Percentiles rank a stretch among this genome's conserved stretches.
phyloP scores from a whole-genome alignment of 1,140 invertebrate genomes.

The Centruroides vittatus region DNA sequence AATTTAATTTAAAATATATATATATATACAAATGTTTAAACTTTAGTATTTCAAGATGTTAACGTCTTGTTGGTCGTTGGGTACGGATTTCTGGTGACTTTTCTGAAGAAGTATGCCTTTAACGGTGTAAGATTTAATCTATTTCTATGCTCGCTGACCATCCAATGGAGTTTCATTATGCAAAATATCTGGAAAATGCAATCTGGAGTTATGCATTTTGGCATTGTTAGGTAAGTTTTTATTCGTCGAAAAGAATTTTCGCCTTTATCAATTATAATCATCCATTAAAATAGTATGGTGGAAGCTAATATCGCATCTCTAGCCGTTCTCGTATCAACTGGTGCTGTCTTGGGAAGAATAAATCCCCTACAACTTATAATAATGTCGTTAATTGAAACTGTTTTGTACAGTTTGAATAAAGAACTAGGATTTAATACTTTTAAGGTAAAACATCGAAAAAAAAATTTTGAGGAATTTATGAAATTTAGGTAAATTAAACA shows the following conservation, averaged over 20 bases:
- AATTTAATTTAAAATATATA: no score
- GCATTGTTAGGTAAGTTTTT: conserved; percentile 26
- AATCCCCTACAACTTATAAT: conserved; percentile 69
- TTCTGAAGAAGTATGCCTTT: conserved; percentile 77
- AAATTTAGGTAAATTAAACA: no score
- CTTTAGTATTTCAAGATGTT: conserved; percentile 79
- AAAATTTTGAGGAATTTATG: conserved; percentile 2
- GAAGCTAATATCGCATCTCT: conserved; percentile 77
- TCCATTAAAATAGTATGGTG: conserved; percentile 41
- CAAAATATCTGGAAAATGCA: conserved; percentile 52
- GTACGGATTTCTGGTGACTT: conserved; percentile 94
- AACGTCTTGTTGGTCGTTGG: conserved; percentile 97
- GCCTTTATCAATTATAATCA: no score
- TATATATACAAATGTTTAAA: not conserved
- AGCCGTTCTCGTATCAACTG: conserved; percentile 81
- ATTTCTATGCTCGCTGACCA: conserved; percentile 41
- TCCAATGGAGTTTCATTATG: conserved; percentile 71
- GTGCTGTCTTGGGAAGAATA: conserved; percentile 70
- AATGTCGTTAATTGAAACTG: conserved; percentile 65
- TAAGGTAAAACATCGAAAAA: no score
- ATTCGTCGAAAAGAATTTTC: not conserved
- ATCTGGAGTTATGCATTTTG: conserved; percentile 27
- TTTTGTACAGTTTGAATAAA: conserved; percentile 62
- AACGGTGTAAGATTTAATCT: conserved; percentile 75
- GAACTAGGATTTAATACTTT: conserved; percentile 55